These are phyloP conservation scores for Protomyctophum bolini DNA, from an alignment of 2,113 vertebrate species.

Conservation along the genomic window DNA sequence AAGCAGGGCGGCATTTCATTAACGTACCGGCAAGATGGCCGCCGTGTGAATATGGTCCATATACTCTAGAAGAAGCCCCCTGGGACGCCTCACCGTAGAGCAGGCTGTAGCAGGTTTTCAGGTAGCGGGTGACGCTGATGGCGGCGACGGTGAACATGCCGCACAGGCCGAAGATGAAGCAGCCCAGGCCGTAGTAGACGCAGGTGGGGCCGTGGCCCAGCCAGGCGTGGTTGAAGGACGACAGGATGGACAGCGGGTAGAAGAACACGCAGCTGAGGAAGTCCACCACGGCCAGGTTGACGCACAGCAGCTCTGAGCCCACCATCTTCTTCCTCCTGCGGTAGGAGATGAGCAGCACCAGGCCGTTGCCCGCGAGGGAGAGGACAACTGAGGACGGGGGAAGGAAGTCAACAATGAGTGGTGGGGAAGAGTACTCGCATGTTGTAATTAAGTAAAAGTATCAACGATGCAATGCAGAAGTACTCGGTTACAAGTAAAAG, in stretches of 20 bases:
- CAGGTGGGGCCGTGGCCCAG: constrained; percentile 59
- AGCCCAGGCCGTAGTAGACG: constrained; percentile 72
- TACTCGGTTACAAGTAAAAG: too few species aligned
- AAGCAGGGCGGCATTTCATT: too few species aligned
- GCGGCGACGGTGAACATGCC: constrained; percentile 73
- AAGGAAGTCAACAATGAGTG: too few species aligned
- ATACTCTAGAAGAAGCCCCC: too few species aligned
- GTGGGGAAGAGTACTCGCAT: too few species aligned
- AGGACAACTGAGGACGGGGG: constrained; percentile 15
- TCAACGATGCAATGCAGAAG: too few species aligned
- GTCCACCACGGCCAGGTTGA: constrained; percentile 75
- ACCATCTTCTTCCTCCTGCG: constrained; percentile 67
- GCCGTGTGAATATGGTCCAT: too few species aligned
- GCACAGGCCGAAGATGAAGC: constrained; percentile 72
- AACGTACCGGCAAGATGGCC: too few species aligned
- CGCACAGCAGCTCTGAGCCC: constrained; percentile 69
- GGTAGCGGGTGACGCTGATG: constrained; percentile 70
- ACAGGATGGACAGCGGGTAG: constrained; percentile 73
- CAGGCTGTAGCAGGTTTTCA: constrained; percentile 69
- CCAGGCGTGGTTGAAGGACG: constrained; percentile 72
- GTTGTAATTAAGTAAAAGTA: too few species aligned
- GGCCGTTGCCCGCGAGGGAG: constrained; percentile 68
- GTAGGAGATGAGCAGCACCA: constrained; percentile 72
- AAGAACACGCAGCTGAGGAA: constrained; percentile 72
- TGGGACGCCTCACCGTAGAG: constrained; percentile 44